Evolutionary conservation across 1,140 invertebrate species (phyloP).

Genomic region (Papilio glaucus): DNA sequence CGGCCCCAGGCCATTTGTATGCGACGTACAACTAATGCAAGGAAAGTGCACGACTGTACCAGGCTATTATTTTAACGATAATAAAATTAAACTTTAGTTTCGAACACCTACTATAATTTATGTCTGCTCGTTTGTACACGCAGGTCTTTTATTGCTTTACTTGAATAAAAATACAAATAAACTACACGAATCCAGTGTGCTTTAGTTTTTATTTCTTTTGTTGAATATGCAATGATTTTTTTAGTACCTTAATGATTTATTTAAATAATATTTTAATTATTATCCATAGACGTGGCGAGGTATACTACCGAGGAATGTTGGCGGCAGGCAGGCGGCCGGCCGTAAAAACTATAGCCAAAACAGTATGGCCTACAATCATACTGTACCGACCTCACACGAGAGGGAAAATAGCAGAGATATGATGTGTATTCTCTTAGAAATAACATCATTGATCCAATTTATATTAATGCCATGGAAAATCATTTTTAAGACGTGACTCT

Average conservation of each 20-base stretch:
- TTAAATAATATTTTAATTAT: neutral
- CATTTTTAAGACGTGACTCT: too few species aligned
- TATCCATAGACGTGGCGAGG: neutral
- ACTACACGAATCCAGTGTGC: neutral
- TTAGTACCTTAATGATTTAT: neutral
- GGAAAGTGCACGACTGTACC: neutral
- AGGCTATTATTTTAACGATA: conserved; percentile 5
- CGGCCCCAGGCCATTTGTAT: conserved; percentile 46
- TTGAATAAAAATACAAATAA: neutral
- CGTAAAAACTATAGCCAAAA: too few species aligned
- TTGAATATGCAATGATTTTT: neutral
- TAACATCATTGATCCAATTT: too few species aligned
- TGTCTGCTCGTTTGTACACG: conserved; percentile 4
- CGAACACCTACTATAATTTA: conserved; percentile 20
- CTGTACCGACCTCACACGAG: too few species aligned
- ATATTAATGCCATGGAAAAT: too few species aligned
- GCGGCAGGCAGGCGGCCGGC: too few species aligned
- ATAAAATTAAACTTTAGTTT: conserved; percentile 24
- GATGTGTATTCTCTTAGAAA: too few species aligned
- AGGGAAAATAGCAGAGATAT: too few species aligned
- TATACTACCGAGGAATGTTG: neutral
- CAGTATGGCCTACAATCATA: too few species aligned
- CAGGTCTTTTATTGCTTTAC: neutral
- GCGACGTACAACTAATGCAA: conserved; percentile 44
- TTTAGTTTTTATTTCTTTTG: neutral